Evolutionary conservation across 1,140 invertebrate species (phyloP).

Genomic region (Protaetia brevitarsis): DNA sequence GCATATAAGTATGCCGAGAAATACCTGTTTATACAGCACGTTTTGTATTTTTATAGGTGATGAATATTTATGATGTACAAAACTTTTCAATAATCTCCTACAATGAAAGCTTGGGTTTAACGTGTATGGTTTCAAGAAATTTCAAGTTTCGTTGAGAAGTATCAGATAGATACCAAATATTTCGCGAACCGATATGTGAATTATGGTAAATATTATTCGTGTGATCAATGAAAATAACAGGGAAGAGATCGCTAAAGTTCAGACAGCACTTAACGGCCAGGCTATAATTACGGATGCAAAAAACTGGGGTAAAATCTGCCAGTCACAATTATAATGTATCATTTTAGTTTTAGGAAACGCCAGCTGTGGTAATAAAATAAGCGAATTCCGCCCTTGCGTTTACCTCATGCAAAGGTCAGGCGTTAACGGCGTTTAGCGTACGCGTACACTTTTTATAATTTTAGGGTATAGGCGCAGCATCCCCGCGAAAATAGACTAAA

Average conservation of each 20-base stretch:
- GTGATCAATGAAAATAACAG: constrained; percentile 11
- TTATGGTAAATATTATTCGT: constrained; percentile 11
- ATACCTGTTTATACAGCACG: no score
- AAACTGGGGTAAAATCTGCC: constrained; percentile 34
- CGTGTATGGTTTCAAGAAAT: no score
- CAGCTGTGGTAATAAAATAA: constrained; percentile 29
- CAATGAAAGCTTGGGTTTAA: no score
- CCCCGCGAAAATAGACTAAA: constrained; percentile 30
- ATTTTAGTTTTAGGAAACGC: constrained; percentile 32
- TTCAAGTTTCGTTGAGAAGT: no score
- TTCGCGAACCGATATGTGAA: background rate
- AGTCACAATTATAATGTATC: constrained; percentile 35
- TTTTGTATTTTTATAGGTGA: no score
- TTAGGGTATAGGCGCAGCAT: constrained; percentile 14
- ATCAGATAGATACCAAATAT: no score
- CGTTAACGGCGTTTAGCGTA: background rate
- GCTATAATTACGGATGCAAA: constrained; percentile 37
- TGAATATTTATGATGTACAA: no score
- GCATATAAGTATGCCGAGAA: no score
- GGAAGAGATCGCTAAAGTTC: constrained; percentile 22
- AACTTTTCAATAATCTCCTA: no score
- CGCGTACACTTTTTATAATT: constrained; percentile 4
- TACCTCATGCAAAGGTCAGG: background rate
- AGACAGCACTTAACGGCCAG: constrained; percentile 33
- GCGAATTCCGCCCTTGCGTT: constrained; percentile 15